Evolutionary conservation across 1,140 invertebrate species (phyloP).

Genomic region (fruit fly (Drosophila melanogaster)): DNA sequence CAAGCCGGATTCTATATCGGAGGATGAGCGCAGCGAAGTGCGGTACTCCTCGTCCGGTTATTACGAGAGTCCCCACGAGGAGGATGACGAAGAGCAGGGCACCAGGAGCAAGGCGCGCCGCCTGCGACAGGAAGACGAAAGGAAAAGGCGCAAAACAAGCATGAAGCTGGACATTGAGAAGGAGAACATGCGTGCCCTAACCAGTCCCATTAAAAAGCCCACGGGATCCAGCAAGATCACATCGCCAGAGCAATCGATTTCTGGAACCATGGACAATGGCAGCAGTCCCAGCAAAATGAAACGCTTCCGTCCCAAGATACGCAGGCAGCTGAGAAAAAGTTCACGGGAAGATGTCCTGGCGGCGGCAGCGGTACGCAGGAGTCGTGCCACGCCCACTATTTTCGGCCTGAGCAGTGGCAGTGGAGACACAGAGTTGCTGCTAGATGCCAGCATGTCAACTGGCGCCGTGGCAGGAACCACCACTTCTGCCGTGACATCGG

Average conservation of each 20-base stretch:
- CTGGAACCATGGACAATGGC: conserved; percentile 42
- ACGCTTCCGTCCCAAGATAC: conserved; percentile 83
- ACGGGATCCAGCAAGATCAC: not conserved
- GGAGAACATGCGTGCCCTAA: conserved; percentile 81
- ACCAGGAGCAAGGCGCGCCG: conserved; percentile 58
- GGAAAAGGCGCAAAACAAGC: conserved; percentile 78
- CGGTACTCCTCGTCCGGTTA: conserved; percentile 91
- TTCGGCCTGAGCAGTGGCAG: conserved; percentile 67
- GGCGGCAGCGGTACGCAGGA: conserved; percentile 50
- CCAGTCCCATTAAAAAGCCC: conserved; percentile 80
- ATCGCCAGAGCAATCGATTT: conserved; percentile 67
- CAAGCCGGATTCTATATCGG: conserved; percentile 86
- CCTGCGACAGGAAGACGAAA: conserved; percentile 77
- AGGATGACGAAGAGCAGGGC: conserved; percentile 84
- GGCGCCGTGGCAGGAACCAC: conserved; percentile 14
- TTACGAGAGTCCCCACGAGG: conserved; percentile 91
- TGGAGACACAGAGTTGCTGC: conserved; percentile 67
- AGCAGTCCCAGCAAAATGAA: conserved; percentile 83
- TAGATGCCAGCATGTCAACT: conserved; percentile 68
- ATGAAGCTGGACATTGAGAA: conserved; percentile 84
- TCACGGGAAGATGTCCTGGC: conserved; percentile 74
- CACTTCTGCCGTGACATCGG: conserved; percentile 7
- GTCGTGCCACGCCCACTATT: conserved; percentile 46
- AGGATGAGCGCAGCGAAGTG: conserved; percentile 88
- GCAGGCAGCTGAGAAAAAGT: conserved; percentile 73